phyloP scores from a whole-genome alignment of 2,888 invertebrate species.

The Drosophila cracens region DNA sequence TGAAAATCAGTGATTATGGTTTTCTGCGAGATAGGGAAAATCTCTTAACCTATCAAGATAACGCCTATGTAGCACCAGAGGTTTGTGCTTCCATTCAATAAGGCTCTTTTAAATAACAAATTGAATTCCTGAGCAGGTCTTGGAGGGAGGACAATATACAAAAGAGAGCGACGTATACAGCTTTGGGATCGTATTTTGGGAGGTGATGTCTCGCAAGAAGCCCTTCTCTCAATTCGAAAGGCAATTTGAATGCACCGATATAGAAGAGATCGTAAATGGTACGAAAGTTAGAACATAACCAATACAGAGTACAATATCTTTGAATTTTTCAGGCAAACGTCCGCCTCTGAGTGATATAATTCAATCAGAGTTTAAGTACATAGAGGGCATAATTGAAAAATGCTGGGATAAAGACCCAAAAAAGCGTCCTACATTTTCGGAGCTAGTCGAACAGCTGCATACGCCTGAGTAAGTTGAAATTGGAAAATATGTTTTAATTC shows the following conservation, averaged over 20 bases:
- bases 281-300: too few species aligned
- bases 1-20: slow-evolving; percentile 9
- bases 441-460: not conserved
- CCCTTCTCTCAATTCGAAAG: not conserved
- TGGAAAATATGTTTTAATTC: not conserved
- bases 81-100: not conserved
- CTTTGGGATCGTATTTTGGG: slow-evolving; percentile 1
- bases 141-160: not conserved
- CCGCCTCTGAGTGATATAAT: slow-evolving; percentile 5
- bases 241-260: accelerated
- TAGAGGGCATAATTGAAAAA: not conserved
- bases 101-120: not conserved
- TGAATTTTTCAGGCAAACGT: not conserved
- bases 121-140: not conserved
- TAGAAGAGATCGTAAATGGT: not conserved
- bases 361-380: not conserved
- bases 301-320: not conserved
- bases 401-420: not conserved
- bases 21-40: not conserved
- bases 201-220: slow-evolving; percentile 1
- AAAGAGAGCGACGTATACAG: slow-evolving; percentile 2
- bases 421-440: not conserved
- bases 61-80: slow-evolving; percentile 14
- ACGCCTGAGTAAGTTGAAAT: not conserved
- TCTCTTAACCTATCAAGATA: not conserved